These are phyloP conservation scores for Pholis gunnellus DNA, from an alignment of 2,113 vertebrate species.

Conservation along the genomic window DNA sequence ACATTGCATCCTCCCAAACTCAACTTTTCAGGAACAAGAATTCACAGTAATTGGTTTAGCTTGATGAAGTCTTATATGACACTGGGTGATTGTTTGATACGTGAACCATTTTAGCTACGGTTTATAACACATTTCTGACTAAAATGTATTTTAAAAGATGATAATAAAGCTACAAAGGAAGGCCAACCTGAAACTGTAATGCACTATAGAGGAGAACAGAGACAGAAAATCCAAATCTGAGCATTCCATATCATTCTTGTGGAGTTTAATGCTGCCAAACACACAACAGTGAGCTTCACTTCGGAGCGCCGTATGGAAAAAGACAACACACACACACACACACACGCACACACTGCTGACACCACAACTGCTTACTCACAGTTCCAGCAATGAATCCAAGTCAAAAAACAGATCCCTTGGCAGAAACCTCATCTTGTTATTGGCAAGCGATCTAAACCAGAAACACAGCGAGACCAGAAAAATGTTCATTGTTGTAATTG, in stretches of 20 bases:
- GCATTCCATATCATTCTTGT: neutral
- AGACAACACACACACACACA: slow-evolving; percentile 21
- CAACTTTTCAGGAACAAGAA: neutral
- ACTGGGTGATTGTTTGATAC: neutral
- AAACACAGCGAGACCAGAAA: slow-evolving; percentile 26
- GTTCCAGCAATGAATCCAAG: slow-evolving; percentile 95
- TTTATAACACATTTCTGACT: neutral
- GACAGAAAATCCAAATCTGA: neutral
- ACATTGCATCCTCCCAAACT: neutral
- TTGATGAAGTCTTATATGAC: neutral
- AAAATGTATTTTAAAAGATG: neutral
- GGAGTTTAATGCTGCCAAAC: slow-evolving; percentile 25
- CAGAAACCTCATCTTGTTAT: slow-evolving; percentile 93
- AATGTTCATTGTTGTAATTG: slow-evolving; percentile 1
- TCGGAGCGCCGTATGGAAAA: slow-evolving; percentile 25
- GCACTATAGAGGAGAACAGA: neutral
- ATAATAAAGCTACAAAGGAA: neutral
- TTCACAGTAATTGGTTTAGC: neutral
- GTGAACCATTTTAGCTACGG: neutral
- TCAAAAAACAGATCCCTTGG: slow-evolving; percentile 94
- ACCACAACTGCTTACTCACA: slow-evolving; percentile 89
- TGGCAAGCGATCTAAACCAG: slow-evolving; percentile 92
- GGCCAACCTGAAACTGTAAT: neutral
- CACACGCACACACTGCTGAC: slow-evolving; percentile 56
- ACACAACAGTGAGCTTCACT: slow-evolving; percentile 61